phyloP scores from a whole-genome alignment of 2,113 vertebrate species.

The Excalfactoria chinensis region DNA sequence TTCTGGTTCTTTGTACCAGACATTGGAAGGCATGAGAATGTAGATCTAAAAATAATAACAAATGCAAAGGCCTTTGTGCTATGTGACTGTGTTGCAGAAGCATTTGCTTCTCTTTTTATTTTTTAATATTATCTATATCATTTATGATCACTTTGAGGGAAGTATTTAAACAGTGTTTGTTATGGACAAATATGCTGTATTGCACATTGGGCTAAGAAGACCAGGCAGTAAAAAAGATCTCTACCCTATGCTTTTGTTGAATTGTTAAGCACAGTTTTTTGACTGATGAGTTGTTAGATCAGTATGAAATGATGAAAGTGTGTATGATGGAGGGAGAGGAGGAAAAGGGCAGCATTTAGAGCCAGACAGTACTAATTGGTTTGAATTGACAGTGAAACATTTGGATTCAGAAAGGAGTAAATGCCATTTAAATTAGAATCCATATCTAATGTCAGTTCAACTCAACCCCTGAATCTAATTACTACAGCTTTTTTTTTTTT shows the following conservation, averaged over 20 bases:
- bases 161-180: not conserved
- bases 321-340: not conserved
- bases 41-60: constrained; percentile 11
- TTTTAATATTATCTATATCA: not conserved
- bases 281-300: not conserved
- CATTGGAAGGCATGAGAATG: not conserved
- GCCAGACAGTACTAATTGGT: not conserved
- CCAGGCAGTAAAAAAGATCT: not conserved
- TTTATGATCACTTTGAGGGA: not conserved
- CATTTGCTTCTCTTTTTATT: not conserved
- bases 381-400: not conserved
- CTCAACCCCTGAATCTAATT: not conserved
- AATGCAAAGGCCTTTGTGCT: not conserved
- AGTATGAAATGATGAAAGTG: not conserved
- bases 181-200: not conserved
- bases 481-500: not conserved
- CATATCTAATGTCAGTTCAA: not conserved
- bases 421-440: not conserved
- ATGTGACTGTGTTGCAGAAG: not conserved
- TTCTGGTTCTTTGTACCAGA: not conserved
- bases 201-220: not conserved
- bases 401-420: not conserved
- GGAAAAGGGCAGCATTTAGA: not conserved
- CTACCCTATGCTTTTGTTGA: not conserved
- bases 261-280: not conserved